phyloP scores from a whole-genome alignment of 92 coral and sea anemone species.

The Porites divaricata region DNA sequence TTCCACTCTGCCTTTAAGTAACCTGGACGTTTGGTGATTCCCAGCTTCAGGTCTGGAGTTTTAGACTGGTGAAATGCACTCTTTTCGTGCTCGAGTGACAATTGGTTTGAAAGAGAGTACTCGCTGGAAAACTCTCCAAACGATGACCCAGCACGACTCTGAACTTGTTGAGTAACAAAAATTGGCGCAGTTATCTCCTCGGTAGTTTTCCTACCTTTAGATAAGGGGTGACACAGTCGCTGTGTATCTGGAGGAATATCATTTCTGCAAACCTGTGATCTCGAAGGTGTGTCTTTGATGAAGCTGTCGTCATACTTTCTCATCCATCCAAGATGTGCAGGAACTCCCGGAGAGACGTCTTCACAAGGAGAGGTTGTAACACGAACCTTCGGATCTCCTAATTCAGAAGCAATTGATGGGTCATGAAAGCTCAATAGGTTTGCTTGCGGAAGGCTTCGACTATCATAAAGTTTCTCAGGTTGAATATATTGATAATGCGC shows the following conservation, averaged over 20 bases:
- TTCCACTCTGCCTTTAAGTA: neutral
- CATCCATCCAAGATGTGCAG: neutral
- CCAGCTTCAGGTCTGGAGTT: neutral
- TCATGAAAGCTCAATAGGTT: neutral
- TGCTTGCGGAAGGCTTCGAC: neutral
- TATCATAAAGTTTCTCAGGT: neutral
- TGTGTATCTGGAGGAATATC: neutral
- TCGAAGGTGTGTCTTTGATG: neutral
- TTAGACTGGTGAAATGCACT: slow-evolving; percentile 2
- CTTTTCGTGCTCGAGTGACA: neutral
- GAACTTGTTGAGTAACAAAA: neutral
- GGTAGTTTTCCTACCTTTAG: neutral
- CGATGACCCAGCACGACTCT: neutral
- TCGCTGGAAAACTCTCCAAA: neutral
- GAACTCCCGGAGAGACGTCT: neutral
- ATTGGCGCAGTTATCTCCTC: neutral
- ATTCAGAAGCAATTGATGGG: neutral
- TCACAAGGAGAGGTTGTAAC: neutral
- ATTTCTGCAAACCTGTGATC: neutral
- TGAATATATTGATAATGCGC: neutral
- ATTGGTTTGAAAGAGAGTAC: neutral
- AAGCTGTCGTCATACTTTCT: neutral
- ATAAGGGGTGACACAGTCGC: neutral
- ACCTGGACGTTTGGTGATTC: neutral
- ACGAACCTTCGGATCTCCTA: too few relatives aligned